phyloP scores from a whole-genome alignment of 1,140 invertebrate species.

The Phocides pigmalion region DNA sequence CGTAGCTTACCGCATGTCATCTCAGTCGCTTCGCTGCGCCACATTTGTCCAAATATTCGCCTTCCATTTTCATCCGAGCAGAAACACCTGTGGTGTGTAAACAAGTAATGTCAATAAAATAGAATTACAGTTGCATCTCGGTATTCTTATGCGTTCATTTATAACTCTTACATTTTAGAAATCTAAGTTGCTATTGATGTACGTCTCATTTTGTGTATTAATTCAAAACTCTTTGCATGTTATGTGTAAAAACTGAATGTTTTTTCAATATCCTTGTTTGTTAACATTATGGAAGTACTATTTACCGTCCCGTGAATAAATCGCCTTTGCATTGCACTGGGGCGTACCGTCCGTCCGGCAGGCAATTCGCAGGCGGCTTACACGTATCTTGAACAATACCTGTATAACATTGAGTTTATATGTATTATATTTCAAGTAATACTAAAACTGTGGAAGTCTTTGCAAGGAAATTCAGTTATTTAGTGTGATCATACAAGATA shows the following conservation, averaged over 20 bases:
- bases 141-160: constrained; percentile 2
- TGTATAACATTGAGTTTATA: background rate
- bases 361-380: constrained; percentile 76
- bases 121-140: constrained; percentile 17
- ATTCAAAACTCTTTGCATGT: no score
- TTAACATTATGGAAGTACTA: no score
- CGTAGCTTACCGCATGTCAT: constrained; percentile 79
- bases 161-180: background rate
- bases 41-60: constrained; percentile 85
- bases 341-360: constrained; percentile 82
- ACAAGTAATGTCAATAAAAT: constrained; percentile 16
- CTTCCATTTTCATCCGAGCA: constrained; percentile 80
- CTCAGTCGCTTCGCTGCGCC: constrained; percentile 76
- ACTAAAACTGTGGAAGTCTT: no score
- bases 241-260: no score
- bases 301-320: constrained; percentile 80
- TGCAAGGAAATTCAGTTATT: no score
- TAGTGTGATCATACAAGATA: no score
- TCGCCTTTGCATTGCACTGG: constrained; percentile 85
- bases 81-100: constrained; percentile 79
- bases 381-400: constrained; percentile 43
- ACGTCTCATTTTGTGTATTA: background rate
- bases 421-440: background rate
- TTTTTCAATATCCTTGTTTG: background rate
- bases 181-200: no score